Conservation (phyloP, 2,797 vertebrate species). For the Nyctalus aviator region DNA sequence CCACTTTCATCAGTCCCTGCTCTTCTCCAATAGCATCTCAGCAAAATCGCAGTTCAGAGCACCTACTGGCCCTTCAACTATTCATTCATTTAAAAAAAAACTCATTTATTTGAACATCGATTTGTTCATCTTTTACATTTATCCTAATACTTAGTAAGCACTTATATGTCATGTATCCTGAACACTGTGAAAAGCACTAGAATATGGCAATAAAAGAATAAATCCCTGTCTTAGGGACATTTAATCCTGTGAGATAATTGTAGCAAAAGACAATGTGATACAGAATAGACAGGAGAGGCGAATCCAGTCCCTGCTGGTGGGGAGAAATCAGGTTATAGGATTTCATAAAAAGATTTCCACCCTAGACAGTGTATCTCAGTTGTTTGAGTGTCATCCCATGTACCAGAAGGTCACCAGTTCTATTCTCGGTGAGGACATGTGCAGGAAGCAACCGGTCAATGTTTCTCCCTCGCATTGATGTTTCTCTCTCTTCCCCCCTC, state of each 20-base stretch:
- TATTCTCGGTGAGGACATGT: too few species aligned
- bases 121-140: not conserved
- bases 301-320: not conserved
- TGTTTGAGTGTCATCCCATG: too few species aligned
- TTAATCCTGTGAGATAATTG: not conserved
- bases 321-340: not conserved
- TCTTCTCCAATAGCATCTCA: not conserved
- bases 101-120: not conserved
- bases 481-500: too few species aligned
- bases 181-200: not conserved
- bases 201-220: not conserved
- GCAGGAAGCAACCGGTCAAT: too few species aligned
- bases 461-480: too few species aligned
- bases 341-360: not conserved
- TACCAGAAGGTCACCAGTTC: too few species aligned
- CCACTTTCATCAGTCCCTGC: not conserved
- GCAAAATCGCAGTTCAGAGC: not conserved
- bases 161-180: not conserved
- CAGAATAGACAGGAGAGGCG: not conserved
- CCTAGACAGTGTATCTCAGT: too few species aligned
- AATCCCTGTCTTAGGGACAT: not conserved
- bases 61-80: not conserved
- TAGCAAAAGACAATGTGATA: not conserved
- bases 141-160: not conserved
- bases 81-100: not conserved